Base-by-base conservation (phyloP, 2,113 vertebrate genomes). In the Tachycineta bicolor region DNA sequence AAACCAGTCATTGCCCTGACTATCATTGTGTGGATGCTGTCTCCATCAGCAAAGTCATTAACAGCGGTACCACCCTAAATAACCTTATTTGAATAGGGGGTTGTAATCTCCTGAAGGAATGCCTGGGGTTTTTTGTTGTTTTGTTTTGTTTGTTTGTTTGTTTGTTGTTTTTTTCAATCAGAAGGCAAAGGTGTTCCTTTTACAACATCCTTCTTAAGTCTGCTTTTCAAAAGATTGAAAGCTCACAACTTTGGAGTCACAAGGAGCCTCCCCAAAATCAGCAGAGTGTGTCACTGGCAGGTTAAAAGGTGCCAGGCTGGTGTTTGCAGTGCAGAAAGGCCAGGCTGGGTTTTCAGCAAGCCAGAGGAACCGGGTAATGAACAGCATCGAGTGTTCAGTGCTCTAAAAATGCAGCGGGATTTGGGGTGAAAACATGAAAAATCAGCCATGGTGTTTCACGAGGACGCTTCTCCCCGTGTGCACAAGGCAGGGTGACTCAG, bases 221-320 rank as follows among this genome's bases (percentile, higher is more conserved):
- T 79, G 56, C 11, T 60, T 58, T 44, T 78, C 58, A 52, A 82
- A 85, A 26, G 1, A 5, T 6, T 29, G 44, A 50, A 29, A 1
- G 3, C 21, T 80, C 55, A 4, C 0, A 0, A 43, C 73, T 67
- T 34, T 1, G 29, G 49, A 80, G 65, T 55, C 80, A 67, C 10
- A 3, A 87, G 78, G 23, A 87, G 14, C 29, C 46, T 85, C 63
- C 33, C 10, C 0, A 47, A 69, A 69, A 65, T 24, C 64, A 84
- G 59, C 3, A 0, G 24, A 14, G 22, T 5, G 22, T 1, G 6
- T 73, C 53, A 24, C 7, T 2, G 0, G 16, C 34, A 34, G 14
- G 55, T 62, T 58, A 18, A 34, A 59, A 83, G 84, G 65, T 37
- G n/a, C 4, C 0, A 74, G 43, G 60, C 15, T 90, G 71, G 29